A percentile compares a stretch with the other conserved stretches of the same genome.
These are phyloP conservation scores for Spizella passerina DNA, from an alignment of 2,797 vertebrate genomes.

Conservation along the genomic window DNA sequence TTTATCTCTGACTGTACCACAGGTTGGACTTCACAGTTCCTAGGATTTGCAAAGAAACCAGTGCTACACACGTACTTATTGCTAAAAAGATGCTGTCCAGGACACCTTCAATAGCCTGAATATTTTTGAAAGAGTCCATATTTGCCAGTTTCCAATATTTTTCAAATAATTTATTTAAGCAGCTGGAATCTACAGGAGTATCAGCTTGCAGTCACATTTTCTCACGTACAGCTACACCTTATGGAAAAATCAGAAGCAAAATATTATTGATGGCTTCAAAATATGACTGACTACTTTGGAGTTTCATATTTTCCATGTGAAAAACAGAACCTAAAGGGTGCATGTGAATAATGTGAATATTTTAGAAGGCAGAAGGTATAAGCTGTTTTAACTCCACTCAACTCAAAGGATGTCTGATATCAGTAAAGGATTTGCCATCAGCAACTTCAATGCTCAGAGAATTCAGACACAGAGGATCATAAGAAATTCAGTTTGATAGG, in stretches of 20 bases:
- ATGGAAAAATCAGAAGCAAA: slow-evolving; percentile 1
- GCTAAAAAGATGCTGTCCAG: neutral
- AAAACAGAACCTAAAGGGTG: neutral
- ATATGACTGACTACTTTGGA: neutral
- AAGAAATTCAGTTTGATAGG: neutral
- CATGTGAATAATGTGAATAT: neutral
- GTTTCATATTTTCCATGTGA: neutral
- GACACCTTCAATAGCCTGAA: neutral
- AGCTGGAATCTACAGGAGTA: neutral
- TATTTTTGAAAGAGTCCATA: neutral
- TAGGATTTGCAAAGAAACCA: neutral
- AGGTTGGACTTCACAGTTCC: neutral
- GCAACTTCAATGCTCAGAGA: neutral
- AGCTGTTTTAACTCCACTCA: neutral
- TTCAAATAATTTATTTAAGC: neutral
- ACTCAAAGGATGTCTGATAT: neutral
- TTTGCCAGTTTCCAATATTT: neutral
- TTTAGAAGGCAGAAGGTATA: neutral
- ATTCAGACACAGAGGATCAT: neutral
- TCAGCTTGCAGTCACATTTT: slow-evolving; percentile 8
- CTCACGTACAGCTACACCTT: neutral
- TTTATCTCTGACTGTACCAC: neutral
- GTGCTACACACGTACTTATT: neutral
- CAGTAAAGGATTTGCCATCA: neutral
- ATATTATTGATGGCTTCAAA: neutral